Conservation (phyloP, 1,140 invertebrate species). For the Macrotrachela quadricornifera region DNA sequence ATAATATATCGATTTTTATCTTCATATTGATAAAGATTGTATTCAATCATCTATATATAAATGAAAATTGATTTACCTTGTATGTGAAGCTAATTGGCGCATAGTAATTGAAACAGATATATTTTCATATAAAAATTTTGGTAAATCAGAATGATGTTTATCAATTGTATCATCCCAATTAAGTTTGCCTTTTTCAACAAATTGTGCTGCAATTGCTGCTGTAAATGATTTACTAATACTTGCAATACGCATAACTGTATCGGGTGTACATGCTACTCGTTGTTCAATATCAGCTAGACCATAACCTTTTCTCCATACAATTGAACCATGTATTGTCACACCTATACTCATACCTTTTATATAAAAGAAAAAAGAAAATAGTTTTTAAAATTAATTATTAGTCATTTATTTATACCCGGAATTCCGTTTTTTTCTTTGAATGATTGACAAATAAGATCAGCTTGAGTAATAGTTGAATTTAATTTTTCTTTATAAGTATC, state of each 20-base stretch:
- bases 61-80: slow-evolving; percentile 11
- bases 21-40: too few species aligned
- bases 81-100: slow-evolving; percentile 34
- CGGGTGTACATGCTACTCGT: slow-evolving; percentile 26
- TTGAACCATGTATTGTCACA: too few species aligned
- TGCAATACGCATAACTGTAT: slow-evolving; percentile 41
- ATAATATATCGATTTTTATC: too few species aligned
- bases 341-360: neutral
- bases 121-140: slow-evolving; percentile 27
- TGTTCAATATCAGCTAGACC: slow-evolving; percentile 42
- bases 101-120: slow-evolving; percentile 35
- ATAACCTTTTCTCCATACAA: slow-evolving; percentile 25
- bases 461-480: too few species aligned
- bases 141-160: slow-evolving; percentile 34
- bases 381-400: too few species aligned
- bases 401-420: too few species aligned
- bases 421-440: too few species aligned
- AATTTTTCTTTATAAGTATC: too few species aligned
- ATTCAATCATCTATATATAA: too few species aligned
- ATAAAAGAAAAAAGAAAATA: neutral
- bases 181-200: slow-evolving; percentile 36
- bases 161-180: slow-evolving; percentile 39
- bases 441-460: too few species aligned
- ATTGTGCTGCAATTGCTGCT: slow-evolving; percentile 34
- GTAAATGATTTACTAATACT: slow-evolving; percentile 43